Percentiles rank a stretch among this genome's conserved stretches.
These are phyloP conservation scores for Mus minutoides DNA, from an alignment of 2,797 vertebrate species.

Conservation along the genomic window DNA sequence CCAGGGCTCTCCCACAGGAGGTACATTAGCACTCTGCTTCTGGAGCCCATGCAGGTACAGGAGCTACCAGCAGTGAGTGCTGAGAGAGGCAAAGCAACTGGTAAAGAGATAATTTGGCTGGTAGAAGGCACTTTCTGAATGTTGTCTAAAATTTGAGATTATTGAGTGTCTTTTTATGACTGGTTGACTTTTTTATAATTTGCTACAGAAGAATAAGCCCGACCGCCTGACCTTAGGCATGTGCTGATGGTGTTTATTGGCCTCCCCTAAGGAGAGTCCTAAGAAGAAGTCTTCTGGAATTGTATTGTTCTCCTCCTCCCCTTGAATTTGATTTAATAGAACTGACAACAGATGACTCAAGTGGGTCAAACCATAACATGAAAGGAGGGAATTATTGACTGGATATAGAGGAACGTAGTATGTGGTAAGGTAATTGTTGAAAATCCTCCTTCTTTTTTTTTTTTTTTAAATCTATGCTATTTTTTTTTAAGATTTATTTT, in stretches of 20 bases:
- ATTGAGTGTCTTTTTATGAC: slow-evolving; percentile 12
- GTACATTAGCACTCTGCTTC: not conserved
- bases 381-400: slow-evolving; percentile 48
- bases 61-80: not conserved
- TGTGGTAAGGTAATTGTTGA: slow-evolving; percentile 11
- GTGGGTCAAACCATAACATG: not conserved
- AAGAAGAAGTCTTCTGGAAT: slow-evolving; percentile 16
- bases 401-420: not conserved
- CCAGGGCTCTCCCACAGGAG: not conserved
- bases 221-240: not conserved
- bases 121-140: not conserved
- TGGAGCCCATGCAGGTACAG: not conserved
- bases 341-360: not conserved
- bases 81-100: not conserved
- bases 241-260: slow-evolving; percentile 30
- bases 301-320: not conserved
- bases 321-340: not conserved
- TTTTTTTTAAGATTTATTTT: too few relatives aligned
- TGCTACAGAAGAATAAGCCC: not conserved
- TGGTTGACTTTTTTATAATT: not conserved
- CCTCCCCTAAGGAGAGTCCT: not conserved
- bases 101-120: not conserved
- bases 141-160: slow-evolving; percentile 14
- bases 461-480: too few relatives aligned
- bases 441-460: slow-evolving; percentile 23